phyloP scores from a whole-genome alignment of 2,113 vertebrate genomes.

The Bubo scandiacus region DNA sequence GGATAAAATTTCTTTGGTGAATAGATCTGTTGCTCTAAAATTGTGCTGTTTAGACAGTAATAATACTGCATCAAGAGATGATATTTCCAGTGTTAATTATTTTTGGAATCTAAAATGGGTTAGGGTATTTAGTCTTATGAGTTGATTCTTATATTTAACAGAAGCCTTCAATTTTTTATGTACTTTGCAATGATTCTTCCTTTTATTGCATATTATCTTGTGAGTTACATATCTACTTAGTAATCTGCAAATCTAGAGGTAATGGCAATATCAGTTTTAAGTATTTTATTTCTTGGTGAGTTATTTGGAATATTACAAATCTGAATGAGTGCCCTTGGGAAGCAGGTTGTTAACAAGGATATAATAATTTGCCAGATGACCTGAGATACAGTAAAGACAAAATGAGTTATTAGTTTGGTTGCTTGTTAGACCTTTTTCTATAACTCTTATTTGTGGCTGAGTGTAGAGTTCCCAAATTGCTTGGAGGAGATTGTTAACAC shows the following conservation, averaged over 20 bases:
- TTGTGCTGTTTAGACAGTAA: neutral
- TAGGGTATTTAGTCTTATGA: neutral
- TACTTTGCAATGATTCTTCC: neutral
- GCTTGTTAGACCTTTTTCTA: neutral
- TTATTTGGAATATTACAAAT: neutral
- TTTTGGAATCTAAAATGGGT: neutral
- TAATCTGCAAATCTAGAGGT: neutral
- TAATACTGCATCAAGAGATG: neutral
- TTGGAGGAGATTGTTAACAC: neutral
- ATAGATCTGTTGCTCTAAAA: neutral
- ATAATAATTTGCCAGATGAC: neutral
- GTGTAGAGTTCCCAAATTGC: neutral
- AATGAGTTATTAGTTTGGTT: neutral
- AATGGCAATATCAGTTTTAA: neutral
- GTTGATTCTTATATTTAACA: neutral
- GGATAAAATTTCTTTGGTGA: neutral
- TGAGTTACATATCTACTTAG: neutral
- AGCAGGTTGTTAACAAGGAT: neutral
- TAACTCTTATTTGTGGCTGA: neutral
- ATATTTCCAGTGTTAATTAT: neutral
- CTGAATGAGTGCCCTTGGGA: neutral
- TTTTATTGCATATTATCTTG: neutral
- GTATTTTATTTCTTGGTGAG: neutral
- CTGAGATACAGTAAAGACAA: neutral
- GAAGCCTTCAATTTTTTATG: neutral